Percentiles rank a stretch among this genome's conserved stretches.
Evolutionary conservation across 2,888 invertebrate species (phyloP).

Genomic region (Chorisops tibialis): DNA sequence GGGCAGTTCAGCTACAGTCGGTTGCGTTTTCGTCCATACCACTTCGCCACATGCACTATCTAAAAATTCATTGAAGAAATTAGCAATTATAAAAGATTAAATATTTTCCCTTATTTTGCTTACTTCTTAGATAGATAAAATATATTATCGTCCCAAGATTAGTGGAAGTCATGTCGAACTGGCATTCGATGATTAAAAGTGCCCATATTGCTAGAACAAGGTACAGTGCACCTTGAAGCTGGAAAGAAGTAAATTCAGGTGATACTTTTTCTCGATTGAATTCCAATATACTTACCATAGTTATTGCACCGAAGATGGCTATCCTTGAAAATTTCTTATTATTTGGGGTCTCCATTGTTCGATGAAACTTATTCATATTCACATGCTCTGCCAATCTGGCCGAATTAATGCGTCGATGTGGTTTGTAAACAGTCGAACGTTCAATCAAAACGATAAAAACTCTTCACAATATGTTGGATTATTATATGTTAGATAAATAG

Average conservation of each 20-base stretch:
- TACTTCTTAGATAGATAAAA: constrained; percentile 26
- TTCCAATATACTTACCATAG: constrained; percentile 20
- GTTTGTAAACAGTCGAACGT: too few relatives aligned
- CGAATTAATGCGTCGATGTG: too few relatives aligned
- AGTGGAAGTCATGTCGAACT: constrained; percentile 31
- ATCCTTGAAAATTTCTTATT: constrained; percentile 16
- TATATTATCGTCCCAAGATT: constrained; percentile 23
- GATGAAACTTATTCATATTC: constrained; percentile 12
- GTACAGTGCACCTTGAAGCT: constrained; percentile 45
- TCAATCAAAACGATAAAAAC: too few relatives aligned
- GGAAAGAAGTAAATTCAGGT: constrained; percentile 19
- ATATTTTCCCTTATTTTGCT: too few relatives aligned
- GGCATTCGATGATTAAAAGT: constrained; percentile 40
- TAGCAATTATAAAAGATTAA: constrained; percentile 14
- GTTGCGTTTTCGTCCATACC: constrained; percentile 4
- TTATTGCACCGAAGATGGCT: constrained; percentile 12
- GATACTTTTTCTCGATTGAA: not conserved
- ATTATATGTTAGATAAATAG: too few relatives aligned
- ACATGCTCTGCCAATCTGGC: too few relatives aligned
- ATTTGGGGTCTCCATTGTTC: constrained; percentile 10
- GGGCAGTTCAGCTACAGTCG: constrained; percentile 14
- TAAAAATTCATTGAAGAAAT: not conserved
- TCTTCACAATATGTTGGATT: too few relatives aligned
- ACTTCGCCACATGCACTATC: constrained; percentile 22
- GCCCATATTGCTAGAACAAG: constrained; percentile 45